Evolutionary conservation across 1,140 invertebrate genomes (phyloP), one percentile per base, ranked within the genome.

Genomic region (Eufriesea mexicana): DNA sequence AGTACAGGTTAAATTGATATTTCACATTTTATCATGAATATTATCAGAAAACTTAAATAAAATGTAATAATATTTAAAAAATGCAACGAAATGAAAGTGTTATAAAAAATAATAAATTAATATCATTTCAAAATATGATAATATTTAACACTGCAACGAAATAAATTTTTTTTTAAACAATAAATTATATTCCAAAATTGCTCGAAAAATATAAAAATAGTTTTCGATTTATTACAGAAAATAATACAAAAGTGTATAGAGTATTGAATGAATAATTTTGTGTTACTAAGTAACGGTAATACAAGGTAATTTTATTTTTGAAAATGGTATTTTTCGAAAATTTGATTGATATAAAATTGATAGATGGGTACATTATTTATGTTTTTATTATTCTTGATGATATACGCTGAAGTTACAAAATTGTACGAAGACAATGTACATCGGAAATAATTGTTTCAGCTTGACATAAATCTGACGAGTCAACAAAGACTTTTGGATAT

Each of bases 381-480:
- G n/a, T 5, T 25, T 45, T 20, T 12, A 10, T 42, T 66, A 14
- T 16, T 35, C 20, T 12, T 16, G 28, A 16, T 35, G 35, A 4
- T 35, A 25, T 61, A 12, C 7, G 16, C 16, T 16, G 14, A 61
- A 25, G 25, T 61, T 61, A 9, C 2, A 70, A 70, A 47, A 49
- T 70, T 25, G 18, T n/a, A 70, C 16, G 18, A 25, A 70, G 23
- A 79, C 79, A 84, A 47, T 81, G 47, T 85, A 35, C 64, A 66
- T 62, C 75, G 79, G 81, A 78, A 85, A 82, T 80, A 80, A 67
- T 71, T 72, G 59, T 57, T 77, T 54, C 35, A 47, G 51, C 25
- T 84, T 73, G 57, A 55, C 49, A 68, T 75, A 72, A 85, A 49
- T 87, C 68, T 66, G 51, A 45, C 54, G 59, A 42, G n/a, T 79